A percentile compares a stretch with the other conserved stretches of the same genome.
Evolutionary conservation across 2,797 vertebrate species (phyloP).

Genomic region (Pantherophis vulpinus): DNA sequence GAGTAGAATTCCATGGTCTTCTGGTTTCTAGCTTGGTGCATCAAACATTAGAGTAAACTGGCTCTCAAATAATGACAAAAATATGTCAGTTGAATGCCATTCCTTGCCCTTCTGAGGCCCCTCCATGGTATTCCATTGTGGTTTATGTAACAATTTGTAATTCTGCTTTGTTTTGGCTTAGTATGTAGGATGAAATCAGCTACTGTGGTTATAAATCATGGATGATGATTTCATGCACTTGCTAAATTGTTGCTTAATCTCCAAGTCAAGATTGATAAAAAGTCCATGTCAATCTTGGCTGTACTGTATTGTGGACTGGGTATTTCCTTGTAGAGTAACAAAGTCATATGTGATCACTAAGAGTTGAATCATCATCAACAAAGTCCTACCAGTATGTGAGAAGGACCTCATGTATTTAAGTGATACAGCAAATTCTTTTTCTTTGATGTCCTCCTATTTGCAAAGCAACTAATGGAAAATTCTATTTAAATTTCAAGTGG

Average conservation of each 20-base stretch:
- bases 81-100: neutral
- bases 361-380: neutral
- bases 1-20: neutral
- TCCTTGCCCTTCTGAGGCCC: neutral
- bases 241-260: neutral
- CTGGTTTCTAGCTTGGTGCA: neutral
- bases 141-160: neutral
- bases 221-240: neutral
- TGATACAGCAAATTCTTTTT: neutral
- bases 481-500: conserved; percentile 5
- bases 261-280: neutral
- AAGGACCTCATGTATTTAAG: neutral
- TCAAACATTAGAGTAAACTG: no score
- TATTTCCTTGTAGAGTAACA: neutral
- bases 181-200: neutral
- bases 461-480: conserved; percentile 15
- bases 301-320: neutral
- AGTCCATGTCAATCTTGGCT: neutral
- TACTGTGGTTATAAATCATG: neutral
- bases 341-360: neutral
- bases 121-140: neutral
- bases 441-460: conserved; percentile 24
- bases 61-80: neutral
- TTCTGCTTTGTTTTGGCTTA: neutral
- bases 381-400: neutral